A percentile compares a stretch with the other conserved stretches of the same genome.
These are phyloP conservation scores for Leptinotarsa rubiginosa DNA, from an alignment of 2,888 invertebrate species.

Conservation along the genomic window DNA sequence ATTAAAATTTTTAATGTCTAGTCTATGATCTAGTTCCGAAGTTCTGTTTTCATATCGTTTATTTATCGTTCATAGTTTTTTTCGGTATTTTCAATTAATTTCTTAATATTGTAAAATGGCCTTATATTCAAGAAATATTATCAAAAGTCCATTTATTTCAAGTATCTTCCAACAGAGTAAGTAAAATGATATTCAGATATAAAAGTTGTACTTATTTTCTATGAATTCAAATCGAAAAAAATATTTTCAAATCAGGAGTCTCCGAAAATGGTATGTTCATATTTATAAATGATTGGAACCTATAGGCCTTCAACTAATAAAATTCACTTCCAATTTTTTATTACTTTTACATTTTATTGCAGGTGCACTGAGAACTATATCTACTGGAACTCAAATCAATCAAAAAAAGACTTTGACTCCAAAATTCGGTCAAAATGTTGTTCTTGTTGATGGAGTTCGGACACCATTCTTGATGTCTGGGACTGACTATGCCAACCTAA, in stretches of 20 bases:
- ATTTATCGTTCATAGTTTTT: not conserved
- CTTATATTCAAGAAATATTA: slow-evolving; percentile 55
- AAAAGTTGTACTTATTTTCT: not conserved
- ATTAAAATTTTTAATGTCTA: not conserved
- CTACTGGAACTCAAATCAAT: slow-evolving; percentile 68
- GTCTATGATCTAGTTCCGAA: not conserved
- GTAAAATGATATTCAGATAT: slow-evolving; percentile 5
- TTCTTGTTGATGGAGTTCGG: slow-evolving; percentile 95
- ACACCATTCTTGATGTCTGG: slow-evolving; percentile 96
- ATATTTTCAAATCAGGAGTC: too few species aligned
- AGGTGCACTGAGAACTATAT: slow-evolving; percentile 70
- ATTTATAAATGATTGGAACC: too few species aligned
- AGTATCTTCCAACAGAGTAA: slow-evolving; percentile 24
- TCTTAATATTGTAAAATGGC: slow-evolving; percentile 51
- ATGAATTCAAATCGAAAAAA: not conserved
- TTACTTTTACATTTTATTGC: slow-evolving; percentile 32
- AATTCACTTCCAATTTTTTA: too few species aligned
- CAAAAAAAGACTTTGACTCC: slow-evolving; percentile 71
- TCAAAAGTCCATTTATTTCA: slow-evolving; percentile 44
- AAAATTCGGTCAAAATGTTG: slow-evolving; percentile 84
- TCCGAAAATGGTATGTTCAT: too few species aligned
- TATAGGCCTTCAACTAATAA: too few species aligned
- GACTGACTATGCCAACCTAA: slow-evolving; percentile 91
- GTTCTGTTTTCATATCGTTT: not conserved
- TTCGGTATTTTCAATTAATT: not conserved